Evolutionary conservation across 2,113 vertebrate genomes (phyloP).

Genomic region (Apteryx mantelli): DNA sequence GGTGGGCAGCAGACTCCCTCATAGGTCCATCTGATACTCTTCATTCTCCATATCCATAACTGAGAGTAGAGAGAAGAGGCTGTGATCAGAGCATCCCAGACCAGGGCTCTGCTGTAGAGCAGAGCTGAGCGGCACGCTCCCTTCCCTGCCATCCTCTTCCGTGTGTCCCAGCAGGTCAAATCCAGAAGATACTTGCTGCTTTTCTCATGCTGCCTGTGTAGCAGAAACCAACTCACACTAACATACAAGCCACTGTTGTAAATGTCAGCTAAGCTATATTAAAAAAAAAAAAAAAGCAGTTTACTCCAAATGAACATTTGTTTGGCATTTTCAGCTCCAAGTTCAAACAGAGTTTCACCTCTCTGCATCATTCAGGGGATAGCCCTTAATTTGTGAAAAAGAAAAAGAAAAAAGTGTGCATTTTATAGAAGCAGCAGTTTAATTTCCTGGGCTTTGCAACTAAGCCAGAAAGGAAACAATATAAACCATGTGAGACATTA

Average conservation of each 20-base stretch:
- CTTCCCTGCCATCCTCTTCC: neutral
- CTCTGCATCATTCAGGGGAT: neutral
- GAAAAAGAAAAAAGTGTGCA: neutral
- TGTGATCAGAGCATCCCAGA: neutral
- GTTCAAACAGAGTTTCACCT: neutral
- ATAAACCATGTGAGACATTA: neutral
- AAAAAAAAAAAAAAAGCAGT: too few species aligned
- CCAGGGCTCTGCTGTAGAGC: neutral
- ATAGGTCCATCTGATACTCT: neutral
- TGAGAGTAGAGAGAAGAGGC: neutral
- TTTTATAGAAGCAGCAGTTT: conserved; percentile 18
- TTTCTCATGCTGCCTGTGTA: neutral
- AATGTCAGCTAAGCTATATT: neutral
- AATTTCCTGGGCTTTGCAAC: conserved; percentile 36
- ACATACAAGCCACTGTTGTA: neutral
- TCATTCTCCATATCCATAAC: neutral
- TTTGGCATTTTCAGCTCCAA: neutral
- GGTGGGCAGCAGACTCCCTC: neutral
- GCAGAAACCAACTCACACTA: neutral
- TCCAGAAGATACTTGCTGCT: neutral
- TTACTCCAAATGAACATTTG: neutral
- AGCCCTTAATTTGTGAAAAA: neutral
- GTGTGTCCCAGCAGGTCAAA: neutral
- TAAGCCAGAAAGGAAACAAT: neutral
- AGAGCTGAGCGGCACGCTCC: neutral